Evolutionary conservation across 2,797 vertebrate genomes (phyloP).

Genomic region (Valencia hispanica): DNA sequence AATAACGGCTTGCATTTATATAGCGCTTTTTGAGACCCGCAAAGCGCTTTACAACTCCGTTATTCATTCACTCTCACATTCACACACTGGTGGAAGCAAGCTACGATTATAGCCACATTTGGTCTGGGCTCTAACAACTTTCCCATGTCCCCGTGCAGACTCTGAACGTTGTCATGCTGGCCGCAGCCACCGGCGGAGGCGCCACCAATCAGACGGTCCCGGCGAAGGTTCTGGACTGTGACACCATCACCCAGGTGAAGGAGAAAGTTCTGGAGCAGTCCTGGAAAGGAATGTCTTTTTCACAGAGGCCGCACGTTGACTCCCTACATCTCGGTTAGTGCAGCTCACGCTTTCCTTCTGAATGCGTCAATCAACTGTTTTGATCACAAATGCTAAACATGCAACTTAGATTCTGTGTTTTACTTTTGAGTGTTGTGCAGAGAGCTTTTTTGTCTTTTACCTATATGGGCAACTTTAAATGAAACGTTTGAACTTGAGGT

Average conservation of each 20-base stretch:
- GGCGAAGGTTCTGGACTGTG: slow-evolving; percentile 94
- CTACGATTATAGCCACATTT: no score
- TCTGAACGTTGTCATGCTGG: slow-evolving; percentile 87
- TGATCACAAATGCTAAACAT: no score
- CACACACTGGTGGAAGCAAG: no score
- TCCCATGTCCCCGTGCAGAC: slow-evolving; percentile 78
- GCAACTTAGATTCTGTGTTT: not conserved
- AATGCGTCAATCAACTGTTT: not conserved
- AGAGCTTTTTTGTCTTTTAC: not conserved
- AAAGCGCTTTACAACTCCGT: no score
- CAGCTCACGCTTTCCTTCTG: no score
- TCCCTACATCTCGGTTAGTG: slow-evolving; percentile 91
- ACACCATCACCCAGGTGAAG: slow-evolving; percentile 97
- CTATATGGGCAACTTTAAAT: not conserved
- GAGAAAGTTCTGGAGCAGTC: slow-evolving; percentile 96
- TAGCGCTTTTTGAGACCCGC: no score
- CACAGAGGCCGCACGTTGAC: slow-evolving; percentile 89
- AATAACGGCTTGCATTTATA: no score
- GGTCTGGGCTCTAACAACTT: not conserved
- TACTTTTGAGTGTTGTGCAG: not conserved
- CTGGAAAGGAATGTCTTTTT: slow-evolving; percentile 90
- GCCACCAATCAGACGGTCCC: slow-evolving; percentile 82
- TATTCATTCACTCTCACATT: no score
- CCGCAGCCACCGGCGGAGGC: slow-evolving; percentile 73
- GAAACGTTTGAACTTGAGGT: not conserved